Evolutionary conservation across 2,888 invertebrate genomes (phyloP).

Genomic region (Scaptomyza reducta): DNA sequence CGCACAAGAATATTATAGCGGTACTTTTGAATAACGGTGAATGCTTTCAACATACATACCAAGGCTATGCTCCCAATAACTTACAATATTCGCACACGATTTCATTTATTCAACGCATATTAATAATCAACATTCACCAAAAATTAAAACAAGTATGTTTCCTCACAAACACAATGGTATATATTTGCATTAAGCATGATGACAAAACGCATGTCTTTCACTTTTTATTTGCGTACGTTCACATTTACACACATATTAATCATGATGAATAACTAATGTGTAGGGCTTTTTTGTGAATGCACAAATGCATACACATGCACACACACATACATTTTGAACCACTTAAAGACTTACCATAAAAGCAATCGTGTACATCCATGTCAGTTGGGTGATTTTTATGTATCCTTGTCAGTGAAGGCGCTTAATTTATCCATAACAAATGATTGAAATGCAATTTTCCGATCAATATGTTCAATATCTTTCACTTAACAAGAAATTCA

Average conservation of each 20-base stretch:
- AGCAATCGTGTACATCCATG: slow-evolving; percentile 61
- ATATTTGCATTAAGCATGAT: background rate
- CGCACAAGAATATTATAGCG: background rate
- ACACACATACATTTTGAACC: slow-evolving; percentile 9
- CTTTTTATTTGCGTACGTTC: slow-evolving; percentile 2
- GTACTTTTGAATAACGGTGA: background rate
- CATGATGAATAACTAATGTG: background rate
- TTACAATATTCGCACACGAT: background rate
- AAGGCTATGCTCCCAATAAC: slow-evolving; percentile 1
- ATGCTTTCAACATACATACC: background rate
- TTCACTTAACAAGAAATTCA: slow-evolving; percentile 16
- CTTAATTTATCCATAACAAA: slow-evolving; percentile 23
- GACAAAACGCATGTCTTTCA: slow-evolving; percentile 10
- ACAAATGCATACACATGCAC: slow-evolving; percentile 12
- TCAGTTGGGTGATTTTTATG: slow-evolving; percentile 17
- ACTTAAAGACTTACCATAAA: slow-evolving; percentile 53
- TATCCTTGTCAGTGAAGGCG: slow-evolving; percentile 9
- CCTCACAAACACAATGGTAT: background rate
- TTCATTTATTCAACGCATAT: slow-evolving; percentile 1
- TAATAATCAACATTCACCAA: slow-evolving; percentile 3
- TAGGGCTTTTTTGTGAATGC: slow-evolving; percentile 9
- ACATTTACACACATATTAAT: background rate
- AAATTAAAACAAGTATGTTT: background rate
- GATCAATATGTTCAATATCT: background rate
- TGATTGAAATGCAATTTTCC: background rate